Evolutionary conservation across 2,797 vertebrate genomes (phyloP), one percentile per base, ranked within the genome.

Genomic region (Cyclopterus lumpus): DNA sequence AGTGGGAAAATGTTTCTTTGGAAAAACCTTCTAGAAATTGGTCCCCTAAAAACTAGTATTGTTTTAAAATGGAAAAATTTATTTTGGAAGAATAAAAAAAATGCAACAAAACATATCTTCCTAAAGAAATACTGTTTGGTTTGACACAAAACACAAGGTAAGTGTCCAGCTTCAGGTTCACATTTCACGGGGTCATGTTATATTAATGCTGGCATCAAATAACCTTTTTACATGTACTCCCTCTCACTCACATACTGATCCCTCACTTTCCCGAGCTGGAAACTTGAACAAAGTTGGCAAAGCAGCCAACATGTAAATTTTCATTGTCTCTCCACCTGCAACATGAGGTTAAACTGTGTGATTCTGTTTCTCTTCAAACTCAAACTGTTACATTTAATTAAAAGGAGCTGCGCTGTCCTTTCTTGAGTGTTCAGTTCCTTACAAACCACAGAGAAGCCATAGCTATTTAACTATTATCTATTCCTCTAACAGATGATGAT

Each of bases 361-460:
- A 59, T 14, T n/a, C 55, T 78, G 75, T 76, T 85, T 82, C 65
- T 80, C 75, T 55, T 79, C 74, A 69, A 63, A 74, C 24, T 62
- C 53, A 67, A 65, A 53, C 51, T 77, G 75, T 71, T 80, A 69
- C 9, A 65, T 64, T 46, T 12, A 68, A 79, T 81, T 71, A 68
- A 72, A 73, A 40, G 57, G 24, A 76, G 51, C 28, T 0, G 6
- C 48, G 2, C 32, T 63, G 26, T 73, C 54, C 53, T 65, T 14
- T 57, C 53, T 7, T 62, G 62, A 20, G 8, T 54, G 40, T 26
- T 36, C 0, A 63, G 48, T 44, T 36, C 49, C 24, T 49, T 48
- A 64, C 40, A 75, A 73, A 79, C 67, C 73, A 67, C 81, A 77
- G 32, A 69, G 59, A 80, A 61, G 73, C 61, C 40, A 60, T 36